These are phyloP conservation scores for Trachelus troglodyta DNA, from an alignment of 2,888 invertebrate species.

Conservation along the genomic window DNA sequence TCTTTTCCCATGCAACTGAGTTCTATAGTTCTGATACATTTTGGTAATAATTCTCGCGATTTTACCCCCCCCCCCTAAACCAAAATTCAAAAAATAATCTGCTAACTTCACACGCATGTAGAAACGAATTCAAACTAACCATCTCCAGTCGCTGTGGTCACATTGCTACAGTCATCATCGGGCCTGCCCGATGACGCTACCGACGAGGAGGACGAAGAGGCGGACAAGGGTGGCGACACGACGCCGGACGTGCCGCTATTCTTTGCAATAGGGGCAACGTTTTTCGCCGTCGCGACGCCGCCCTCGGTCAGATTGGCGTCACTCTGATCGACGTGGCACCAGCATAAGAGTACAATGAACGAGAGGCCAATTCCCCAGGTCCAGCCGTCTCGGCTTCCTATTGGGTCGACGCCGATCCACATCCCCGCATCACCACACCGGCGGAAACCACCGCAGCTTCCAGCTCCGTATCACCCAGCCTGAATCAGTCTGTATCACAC, in stretches of 20 bases:
- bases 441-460: constrained; percentile 2
- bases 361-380: constrained; percentile 47
- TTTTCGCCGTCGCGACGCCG: constrained; percentile 64
- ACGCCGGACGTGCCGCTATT: constrained; percentile 25
- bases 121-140: constrained; percentile 35
- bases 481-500: neutral
- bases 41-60: too few relatives aligned
- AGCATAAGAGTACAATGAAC: constrained; percentile 51
- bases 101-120: too few relatives aligned
- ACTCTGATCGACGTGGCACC: constrained; percentile 43
- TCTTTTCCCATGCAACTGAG: too few relatives aligned
- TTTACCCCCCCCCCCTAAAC: too few relatives aligned
- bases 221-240: neutral
- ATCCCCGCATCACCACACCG: constrained; percentile 63
- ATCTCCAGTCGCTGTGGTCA: constrained; percentile 52
- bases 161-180: constrained; percentile 56
- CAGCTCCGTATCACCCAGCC: neutral
- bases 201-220: neutral
- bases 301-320: constrained; percentile 58
- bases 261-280: constrained; percentile 59
- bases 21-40: too few relatives aligned
- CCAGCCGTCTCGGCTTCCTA: constrained; percentile 62
- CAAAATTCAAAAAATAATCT: too few relatives aligned
- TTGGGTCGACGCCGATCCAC: constrained; percentile 61
- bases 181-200: constrained; percentile 22